phyloP scores from a whole-genome alignment of 2,797 vertebrate genomes.

The Poeciliopsis turneri region DNA sequence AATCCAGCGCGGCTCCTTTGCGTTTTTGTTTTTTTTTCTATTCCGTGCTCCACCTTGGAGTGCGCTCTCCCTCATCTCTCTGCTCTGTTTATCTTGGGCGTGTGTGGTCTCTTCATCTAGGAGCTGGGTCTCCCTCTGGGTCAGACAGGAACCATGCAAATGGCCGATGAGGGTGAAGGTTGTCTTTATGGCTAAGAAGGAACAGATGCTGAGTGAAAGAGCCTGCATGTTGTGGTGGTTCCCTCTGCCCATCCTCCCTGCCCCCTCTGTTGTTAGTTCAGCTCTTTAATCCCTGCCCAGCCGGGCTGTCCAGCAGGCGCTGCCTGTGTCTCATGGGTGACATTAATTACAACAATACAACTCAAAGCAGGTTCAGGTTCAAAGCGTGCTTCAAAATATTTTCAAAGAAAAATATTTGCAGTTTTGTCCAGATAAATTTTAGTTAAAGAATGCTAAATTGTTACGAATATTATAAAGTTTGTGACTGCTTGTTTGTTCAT shows the following conservation, averaged over 20 bases:
- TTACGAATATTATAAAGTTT: neutral
- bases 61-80: conserved; percentile 21
- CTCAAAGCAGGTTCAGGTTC: conserved; percentile 25
- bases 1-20: neutral
- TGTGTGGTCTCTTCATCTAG: conserved; percentile 57
- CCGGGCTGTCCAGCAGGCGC: conserved; percentile 50
- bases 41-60: conserved; percentile 9
- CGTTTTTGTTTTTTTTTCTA: conserved; percentile 1
- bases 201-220: conserved; percentile 80
- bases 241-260: conserved; percentile 66
- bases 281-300: conserved; percentile 60
- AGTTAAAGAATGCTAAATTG: neutral
- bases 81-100: conserved; percentile 56
- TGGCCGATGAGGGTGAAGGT: conserved; percentile 54
- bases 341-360: conserved; percentile 27
- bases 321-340: conserved; percentile 49
- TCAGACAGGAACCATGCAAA: conserved; percentile 65
- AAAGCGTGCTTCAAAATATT: neutral
- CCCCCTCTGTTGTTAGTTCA: conserved; percentile 60
- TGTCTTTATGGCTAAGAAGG: conserved; percentile 72
- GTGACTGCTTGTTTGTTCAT: neutral
- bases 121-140: conserved; percentile 36
- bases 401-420: neutral
- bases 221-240: conserved; percentile 64
- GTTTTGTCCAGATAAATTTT: neutral